Evolutionary conservation across 2,888 invertebrate species (phyloP).

Genomic region (Drosophila rellima): DNA sequence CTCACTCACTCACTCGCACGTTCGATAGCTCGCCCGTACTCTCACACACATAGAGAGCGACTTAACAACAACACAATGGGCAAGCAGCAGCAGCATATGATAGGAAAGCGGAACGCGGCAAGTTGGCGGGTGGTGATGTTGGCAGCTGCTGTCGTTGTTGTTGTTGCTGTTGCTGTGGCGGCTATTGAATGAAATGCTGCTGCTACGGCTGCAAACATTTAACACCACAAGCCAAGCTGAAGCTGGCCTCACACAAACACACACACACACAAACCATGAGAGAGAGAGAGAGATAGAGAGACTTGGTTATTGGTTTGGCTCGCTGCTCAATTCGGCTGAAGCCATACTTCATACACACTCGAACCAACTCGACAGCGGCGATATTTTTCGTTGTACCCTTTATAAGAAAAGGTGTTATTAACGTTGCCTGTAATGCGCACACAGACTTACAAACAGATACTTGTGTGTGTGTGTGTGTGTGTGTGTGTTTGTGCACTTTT

Average conservation of each 20-base stretch:
- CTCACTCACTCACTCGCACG: constrained; percentile 16
- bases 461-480: constrained; percentile 46
- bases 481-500: constrained; percentile 66
- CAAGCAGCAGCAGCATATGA: constrained; percentile 28
- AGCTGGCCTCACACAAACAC: constrained; percentile 66
- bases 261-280: constrained; percentile 13
- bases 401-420: constrained; percentile 80
- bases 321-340: constrained; percentile 58
- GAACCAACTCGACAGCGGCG: constrained; percentile 35
- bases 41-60: constrained; percentile 56
- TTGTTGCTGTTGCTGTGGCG: constrained; percentile 47
- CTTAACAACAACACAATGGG: constrained; percentile 55
- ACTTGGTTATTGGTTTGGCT: constrained; percentile 41
- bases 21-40: constrained; percentile 11
- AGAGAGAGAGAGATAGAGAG: constrained; percentile 16
- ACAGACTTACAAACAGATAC: not conserved
- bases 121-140: constrained; percentile 75
- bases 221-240: constrained; percentile 76
- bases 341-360: constrained; percentile 67
- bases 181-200: constrained; percentile 76
- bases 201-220: constrained; percentile 76
- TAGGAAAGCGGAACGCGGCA: constrained; percentile 47
- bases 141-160: constrained; percentile 69
- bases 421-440: constrained; percentile 58
- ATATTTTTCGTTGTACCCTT: constrained; percentile 69